A percentile compares a stretch with the other conserved stretches of the same genome.
phyloP scores from a whole-genome alignment of 2,797 vertebrate genomes.

The Macroramphosus scolopax region DNA sequence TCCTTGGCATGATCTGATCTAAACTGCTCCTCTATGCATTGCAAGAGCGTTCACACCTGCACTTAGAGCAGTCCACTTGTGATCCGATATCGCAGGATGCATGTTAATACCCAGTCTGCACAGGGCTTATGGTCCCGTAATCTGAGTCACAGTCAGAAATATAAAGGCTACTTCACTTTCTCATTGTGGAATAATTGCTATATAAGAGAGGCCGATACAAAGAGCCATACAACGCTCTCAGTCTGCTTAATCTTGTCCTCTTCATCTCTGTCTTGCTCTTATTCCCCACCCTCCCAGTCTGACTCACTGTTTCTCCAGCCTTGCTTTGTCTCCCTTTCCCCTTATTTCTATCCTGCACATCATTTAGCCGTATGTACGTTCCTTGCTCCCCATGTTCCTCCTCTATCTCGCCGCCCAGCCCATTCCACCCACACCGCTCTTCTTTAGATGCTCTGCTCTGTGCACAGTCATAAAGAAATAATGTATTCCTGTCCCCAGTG shows the following conservation, averaged over 20 bases:
- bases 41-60: too few species aligned
- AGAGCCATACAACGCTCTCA: conserved; percentile 21
- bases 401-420: conserved; percentile 26
- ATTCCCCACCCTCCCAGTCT: conserved; percentile 19
- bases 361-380: conserved; percentile 30
- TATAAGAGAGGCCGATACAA: conserved; percentile 36
- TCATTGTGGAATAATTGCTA: conserved; percentile 25
- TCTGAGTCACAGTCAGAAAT: too few species aligned
- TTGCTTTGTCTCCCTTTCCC: conserved; percentile 9
- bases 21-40: too few species aligned
- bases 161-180: conserved; percentile 15
- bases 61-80: too few species aligned
- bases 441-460: conserved; percentile 54
- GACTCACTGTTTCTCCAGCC: conserved; percentile 4
- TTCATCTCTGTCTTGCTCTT: too few species aligned
- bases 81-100: too few species aligned
- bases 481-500: conserved; percentile 55
- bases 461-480: conserved; percentile 71
- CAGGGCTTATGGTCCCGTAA: too few species aligned
- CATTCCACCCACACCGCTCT: conserved; percentile 14
- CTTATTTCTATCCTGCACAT: conserved; percentile 25
- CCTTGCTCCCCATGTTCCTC: conserved; percentile 40
- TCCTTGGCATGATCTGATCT: too few species aligned
- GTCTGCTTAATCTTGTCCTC: conserved; percentile 20
- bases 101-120: too few species aligned